Evolutionary conservation across 2,797 vertebrate genomes (phyloP).

Genomic region (Crocidura indochinensis): DNA sequence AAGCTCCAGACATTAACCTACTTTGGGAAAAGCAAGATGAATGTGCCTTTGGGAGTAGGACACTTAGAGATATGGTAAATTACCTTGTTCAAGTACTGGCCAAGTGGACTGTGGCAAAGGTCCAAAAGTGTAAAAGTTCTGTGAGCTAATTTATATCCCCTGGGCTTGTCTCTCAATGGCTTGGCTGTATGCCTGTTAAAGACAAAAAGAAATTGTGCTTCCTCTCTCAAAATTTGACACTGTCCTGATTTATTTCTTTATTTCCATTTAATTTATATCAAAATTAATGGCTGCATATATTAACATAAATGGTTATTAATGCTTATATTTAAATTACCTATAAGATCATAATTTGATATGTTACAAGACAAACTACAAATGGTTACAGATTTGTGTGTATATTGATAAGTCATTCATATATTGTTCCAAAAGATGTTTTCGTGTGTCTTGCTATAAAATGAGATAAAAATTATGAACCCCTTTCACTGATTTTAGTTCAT

Average conservation of each 20-base stretch:
- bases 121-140: background rate
- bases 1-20: background rate
- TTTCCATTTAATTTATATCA: slow-evolving; percentile 19
- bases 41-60: background rate
- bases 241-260: background rate
- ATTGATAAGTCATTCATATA: background rate
- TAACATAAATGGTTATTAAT: slow-evolving; percentile 33
- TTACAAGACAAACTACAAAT: background rate
- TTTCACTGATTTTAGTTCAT: background rate
- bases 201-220: background rate
- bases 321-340: background rate
- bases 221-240: slow-evolving; percentile 32
- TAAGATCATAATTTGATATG: too few species aligned
- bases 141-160: background rate
- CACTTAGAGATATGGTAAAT: background rate
- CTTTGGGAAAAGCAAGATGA: slow-evolving; percentile 39
- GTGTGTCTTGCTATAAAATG: background rate
- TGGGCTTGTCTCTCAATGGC: background rate
- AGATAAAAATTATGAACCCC: background rate
- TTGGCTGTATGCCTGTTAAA: background rate
- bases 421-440: background rate
- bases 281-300: slow-evolving; percentile 43
- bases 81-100: slow-evolving; percentile 10
- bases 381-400: slow-evolving; percentile 10
- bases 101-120: background rate